A percentile compares a stretch with the other conserved stretches of the same genome.
These are phyloP conservation scores for Pomatostomus ruficeps DNA, from an alignment of 2,113 vertebrate genomes.

Conservation along the genomic window DNA sequence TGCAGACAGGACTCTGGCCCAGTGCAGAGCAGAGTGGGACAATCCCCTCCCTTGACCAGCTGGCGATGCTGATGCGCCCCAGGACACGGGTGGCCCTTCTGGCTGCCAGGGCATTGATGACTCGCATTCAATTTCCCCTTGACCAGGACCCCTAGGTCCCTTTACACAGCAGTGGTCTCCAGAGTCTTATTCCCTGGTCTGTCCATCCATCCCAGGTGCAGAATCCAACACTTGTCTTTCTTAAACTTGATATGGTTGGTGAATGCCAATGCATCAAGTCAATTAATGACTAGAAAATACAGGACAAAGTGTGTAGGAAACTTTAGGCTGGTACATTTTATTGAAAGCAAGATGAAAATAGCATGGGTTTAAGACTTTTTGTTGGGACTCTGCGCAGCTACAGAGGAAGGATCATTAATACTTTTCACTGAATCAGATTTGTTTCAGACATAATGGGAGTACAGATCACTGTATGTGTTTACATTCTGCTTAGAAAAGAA, in stretches of 20 bases:
- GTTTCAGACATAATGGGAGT: background rate
- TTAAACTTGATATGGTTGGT: background rate
- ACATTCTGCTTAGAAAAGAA: background rate
- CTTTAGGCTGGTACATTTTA: background rate
- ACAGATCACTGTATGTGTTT: background rate
- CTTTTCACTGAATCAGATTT: background rate
- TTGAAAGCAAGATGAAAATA: background rate
- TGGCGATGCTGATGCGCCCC: background rate
- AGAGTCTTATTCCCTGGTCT: background rate
- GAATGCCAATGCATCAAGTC: background rate
- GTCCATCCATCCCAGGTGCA: background rate
- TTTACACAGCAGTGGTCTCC: accelerated
- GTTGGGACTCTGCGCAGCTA: background rate
- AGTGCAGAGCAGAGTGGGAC: background rate
- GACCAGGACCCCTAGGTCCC: background rate
- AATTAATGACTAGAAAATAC: background rate
- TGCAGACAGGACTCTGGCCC: background rate
- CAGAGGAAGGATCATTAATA: background rate
- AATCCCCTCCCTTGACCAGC: accelerated
- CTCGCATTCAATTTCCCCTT: accelerated
- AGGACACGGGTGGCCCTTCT: accelerated
- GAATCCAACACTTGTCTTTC: no score
- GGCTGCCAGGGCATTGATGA: background rate
- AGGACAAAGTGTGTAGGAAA: background rate
- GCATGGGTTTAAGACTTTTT: background rate